Percentiles rank a stretch among this genome's conserved stretches.
phyloP scores from a whole-genome alignment of 2,888 invertebrate genomes.

The Syrista parreyssii region DNA sequence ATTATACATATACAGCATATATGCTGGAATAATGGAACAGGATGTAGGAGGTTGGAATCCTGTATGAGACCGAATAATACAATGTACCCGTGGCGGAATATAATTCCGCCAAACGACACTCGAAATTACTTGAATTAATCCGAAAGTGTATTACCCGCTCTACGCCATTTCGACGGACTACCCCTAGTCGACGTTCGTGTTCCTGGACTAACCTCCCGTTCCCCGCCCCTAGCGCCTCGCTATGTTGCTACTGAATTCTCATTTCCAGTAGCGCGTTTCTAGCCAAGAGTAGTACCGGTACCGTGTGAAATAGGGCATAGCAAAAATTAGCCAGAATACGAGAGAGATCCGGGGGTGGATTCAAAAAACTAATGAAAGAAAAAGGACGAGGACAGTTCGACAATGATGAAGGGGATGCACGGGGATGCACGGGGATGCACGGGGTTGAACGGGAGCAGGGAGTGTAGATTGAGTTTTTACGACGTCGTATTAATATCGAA shows the following conservation, averaged over 20 bases:
- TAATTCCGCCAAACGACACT: conserved; percentile 33
- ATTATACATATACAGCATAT: neutral
- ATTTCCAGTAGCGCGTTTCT: neutral
- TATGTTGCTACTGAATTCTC: neutral
- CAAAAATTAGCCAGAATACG: neutral
- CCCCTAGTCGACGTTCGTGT: neutral
- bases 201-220: neutral
- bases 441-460: conserved; percentile 24
- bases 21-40: neutral
- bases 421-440: neutral
- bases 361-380: neutral
- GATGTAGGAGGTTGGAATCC: neutral
- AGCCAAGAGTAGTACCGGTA: neutral
- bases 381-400: conserved; percentile 6
- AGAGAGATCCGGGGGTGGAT: neutral
- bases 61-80: conserved; percentile 12
- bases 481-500: conserved; percentile 25
- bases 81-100: conserved; percentile 21
- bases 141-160: conserved; percentile 19
- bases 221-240: neutral
- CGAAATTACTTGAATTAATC: conserved; percentile 35
- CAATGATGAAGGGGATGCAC: neutral
- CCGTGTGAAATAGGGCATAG: neutral
- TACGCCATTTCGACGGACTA: neutral
- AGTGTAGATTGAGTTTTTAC: conserved; percentile 22